Percentiles rank a stretch among this genome's conserved stretches.
phyloP scores from a whole-genome alignment of 2,888 invertebrate species.

The Drosophila nr. perissopoda region DNA sequence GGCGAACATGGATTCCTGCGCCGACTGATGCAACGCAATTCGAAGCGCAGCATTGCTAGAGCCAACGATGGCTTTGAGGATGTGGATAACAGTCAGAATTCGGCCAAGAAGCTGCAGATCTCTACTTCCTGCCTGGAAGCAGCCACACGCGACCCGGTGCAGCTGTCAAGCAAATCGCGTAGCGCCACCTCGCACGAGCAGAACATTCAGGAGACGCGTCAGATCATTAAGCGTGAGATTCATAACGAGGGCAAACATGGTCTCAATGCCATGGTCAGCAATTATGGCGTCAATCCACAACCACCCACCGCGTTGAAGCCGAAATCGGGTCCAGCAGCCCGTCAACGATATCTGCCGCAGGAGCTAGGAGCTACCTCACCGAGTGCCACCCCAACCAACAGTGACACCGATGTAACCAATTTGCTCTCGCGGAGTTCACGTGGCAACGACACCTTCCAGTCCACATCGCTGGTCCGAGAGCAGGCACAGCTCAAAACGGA shows the following conservation, averaged over 20 bases:
- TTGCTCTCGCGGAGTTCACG: slow-evolving; percentile 67
- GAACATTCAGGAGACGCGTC: slow-evolving; percentile 78
- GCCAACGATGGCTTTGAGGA: slow-evolving; percentile 77
- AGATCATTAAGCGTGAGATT: slow-evolving; percentile 85
- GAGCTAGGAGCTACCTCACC: slow-evolving; percentile 84
- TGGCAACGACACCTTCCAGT: slow-evolving; percentile 81
- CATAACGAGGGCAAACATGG: slow-evolving; percentile 86
- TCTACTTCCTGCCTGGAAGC: slow-evolving; percentile 69
- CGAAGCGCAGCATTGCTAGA: slow-evolving; percentile 89
- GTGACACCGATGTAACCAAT: slow-evolving; percentile 49
- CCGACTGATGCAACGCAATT: slow-evolving; percentile 89
- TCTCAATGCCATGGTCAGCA: slow-evolving; percentile 81
- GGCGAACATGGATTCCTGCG: slow-evolving; percentile 88
- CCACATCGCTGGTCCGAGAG: slow-evolving; percentile 81
- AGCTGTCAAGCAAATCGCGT: slow-evolving; percentile 57
- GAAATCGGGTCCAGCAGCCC: slow-evolving; percentile 86
- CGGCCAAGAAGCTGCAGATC: slow-evolving; percentile 79
- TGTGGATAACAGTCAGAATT: slow-evolving; percentile 75
- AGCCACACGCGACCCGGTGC: slow-evolving; percentile 44
- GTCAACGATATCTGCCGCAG: slow-evolving; percentile 87
- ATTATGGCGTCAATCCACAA: slow-evolving; percentile 64
- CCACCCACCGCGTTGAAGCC: slow-evolving; percentile 69
- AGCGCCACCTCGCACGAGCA: slow-evolving; percentile 77
- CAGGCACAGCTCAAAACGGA: slow-evolving; percentile 59
- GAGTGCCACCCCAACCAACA: not conserved